phyloP scores from a whole-genome alignment of 2,888 invertebrate genomes.

The Gastrophysa polygoni region DNA sequence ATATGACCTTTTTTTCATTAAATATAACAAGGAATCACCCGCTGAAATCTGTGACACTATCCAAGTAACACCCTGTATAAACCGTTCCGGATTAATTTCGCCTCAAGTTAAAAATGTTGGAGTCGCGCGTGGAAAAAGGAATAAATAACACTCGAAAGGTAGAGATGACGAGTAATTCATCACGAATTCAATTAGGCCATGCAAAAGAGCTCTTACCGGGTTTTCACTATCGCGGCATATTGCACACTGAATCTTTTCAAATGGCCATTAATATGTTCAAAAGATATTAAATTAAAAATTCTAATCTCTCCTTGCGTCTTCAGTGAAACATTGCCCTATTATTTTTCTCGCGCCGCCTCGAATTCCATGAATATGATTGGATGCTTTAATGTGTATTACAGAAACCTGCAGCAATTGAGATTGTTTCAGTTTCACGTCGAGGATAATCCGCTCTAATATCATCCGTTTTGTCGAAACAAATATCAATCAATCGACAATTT shows the following conservation, averaged over 20 bases:
- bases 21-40: too few relatives aligned
- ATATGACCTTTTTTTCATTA: too few relatives aligned
- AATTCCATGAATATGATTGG: constrained; percentile 1
- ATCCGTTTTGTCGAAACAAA: background rate
- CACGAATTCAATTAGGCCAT: constrained; percentile 31
- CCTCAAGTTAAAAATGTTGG: too few relatives aligned
- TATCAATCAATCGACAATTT: too few relatives aligned
- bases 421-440: background rate
- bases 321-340: constrained; percentile 11
- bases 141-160: background rate
- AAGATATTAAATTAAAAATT: constrained; percentile 28
- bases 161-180: constrained; percentile 16
- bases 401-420: background rate
- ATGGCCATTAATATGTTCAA: constrained; percentile 28
- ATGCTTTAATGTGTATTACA: background rate
- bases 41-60: too few relatives aligned
- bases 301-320: constrained; percentile 10
- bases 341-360: background rate
- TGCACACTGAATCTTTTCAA: constrained; percentile 22
- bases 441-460: too few relatives aligned
- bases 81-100: too few relatives aligned
- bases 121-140: too few relatives aligned
- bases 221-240: constrained; percentile 19
- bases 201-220: constrained; percentile 27
- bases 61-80: too few relatives aligned